Evolutionary conservation across 1,140 invertebrate species (phyloP).

Genomic region (Pogonomyrmex barbatus): DNA sequence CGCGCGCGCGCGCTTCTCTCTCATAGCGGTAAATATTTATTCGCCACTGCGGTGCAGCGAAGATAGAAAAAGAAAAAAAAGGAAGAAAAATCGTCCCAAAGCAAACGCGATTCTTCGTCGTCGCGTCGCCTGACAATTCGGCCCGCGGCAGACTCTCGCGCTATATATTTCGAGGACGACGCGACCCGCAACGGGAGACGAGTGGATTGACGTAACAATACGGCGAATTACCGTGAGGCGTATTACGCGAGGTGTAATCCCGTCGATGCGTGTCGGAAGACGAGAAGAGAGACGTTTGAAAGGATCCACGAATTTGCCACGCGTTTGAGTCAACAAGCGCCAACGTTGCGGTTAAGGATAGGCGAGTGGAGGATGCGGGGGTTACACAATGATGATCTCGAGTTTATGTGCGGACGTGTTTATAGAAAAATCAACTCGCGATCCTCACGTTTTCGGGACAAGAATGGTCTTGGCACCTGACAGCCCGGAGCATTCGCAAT

Average conservation of each 20-base stretch:
- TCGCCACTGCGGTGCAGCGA: no score
- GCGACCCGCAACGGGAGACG: background rate
- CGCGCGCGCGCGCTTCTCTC: background rate
- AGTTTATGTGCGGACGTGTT: constrained; percentile 70
- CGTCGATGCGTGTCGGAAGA: constrained; percentile 52
- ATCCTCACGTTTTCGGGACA: constrained; percentile 69
- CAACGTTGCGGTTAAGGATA: constrained; percentile 61
- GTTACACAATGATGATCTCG: constrained; percentile 61
- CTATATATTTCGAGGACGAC: background rate
- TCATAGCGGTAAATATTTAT: constrained; percentile 37
- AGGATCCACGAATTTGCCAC: constrained; percentile 81
- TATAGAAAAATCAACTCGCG: constrained; percentile 76
- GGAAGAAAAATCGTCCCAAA: background rate
- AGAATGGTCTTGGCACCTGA: constrained; percentile 78
- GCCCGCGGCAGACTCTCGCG: background rate
- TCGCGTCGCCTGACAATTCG: constrained; percentile 23
- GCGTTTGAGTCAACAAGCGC: constrained; percentile 84
- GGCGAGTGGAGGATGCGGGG: constrained; percentile 31
- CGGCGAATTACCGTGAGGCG: constrained; percentile 28
- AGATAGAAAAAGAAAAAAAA: no score
- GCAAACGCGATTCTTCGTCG: constrained; percentile 15
- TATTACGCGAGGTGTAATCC: constrained; percentile 69
- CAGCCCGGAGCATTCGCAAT: constrained; percentile 76
- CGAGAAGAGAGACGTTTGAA: constrained; percentile 73
- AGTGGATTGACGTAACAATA: constrained; percentile 62